Percentiles rank a stretch among this genome's conserved stretches.
These are phyloP conservation scores for Branchipolynoe longqiensis DNA, from an alignment of 2,888 invertebrate genomes.

Conservation along the genomic window DNA sequence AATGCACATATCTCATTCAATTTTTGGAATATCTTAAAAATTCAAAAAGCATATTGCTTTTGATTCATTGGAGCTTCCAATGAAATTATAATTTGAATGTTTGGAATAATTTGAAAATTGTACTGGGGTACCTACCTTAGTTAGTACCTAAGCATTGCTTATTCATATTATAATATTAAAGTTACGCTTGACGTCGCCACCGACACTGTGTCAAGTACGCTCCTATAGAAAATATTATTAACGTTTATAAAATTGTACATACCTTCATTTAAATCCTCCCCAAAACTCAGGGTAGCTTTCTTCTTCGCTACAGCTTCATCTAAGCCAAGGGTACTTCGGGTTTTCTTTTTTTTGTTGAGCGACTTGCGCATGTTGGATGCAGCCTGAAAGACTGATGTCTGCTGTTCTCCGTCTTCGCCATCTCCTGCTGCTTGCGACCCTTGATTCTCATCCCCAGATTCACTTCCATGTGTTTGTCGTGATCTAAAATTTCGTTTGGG, in stretches of 20 bases:
- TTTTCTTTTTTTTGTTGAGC: constrained; percentile 61
- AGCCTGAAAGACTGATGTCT: constrained; percentile 10
- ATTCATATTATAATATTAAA: too few species aligned
- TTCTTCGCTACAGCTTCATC: background rate
- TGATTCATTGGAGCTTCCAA: too few species aligned
- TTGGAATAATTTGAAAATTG: too few species aligned
- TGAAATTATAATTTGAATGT: too few species aligned
- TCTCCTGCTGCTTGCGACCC: constrained; percentile 31
- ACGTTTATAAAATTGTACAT: background rate
- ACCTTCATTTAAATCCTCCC: constrained; percentile 55
- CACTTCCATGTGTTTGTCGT: constrained; percentile 59
- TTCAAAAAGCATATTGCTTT: too few species aligned
- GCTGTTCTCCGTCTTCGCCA: constrained; percentile 35
- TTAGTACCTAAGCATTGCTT: too few species aligned
- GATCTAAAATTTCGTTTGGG: constrained; percentile 62
- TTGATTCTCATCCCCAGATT: constrained; percentile 60
- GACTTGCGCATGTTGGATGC: constrained; percentile 31
- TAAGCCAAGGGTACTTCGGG: background rate
- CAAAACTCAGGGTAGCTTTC: constrained; percentile 65
- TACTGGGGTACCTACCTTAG: too few species aligned
- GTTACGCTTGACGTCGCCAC: too few species aligned
- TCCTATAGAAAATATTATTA: too few species aligned
- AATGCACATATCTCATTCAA: too few species aligned
- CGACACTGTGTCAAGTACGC: too few species aligned
- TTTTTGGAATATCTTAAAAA: too few species aligned